Conservation (phyloP, 2,797 vertebrate species). For the Eidolon dupreanum region DNA sequence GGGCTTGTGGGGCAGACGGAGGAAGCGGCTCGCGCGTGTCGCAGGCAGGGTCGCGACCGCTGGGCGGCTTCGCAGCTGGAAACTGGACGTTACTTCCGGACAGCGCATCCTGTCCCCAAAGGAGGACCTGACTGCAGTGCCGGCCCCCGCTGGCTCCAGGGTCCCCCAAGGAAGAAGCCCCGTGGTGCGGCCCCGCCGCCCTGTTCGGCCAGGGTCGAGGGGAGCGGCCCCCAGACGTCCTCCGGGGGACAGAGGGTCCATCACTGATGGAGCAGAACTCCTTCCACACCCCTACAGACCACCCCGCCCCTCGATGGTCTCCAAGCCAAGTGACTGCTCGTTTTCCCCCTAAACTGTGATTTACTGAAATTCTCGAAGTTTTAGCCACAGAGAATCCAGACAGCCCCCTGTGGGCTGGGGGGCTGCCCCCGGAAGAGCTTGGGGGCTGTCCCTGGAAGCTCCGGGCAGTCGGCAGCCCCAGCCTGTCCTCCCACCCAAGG, state of each 20-base stretch:
- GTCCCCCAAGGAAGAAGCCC: too few relatives aligned
- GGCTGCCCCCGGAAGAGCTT: background rate
- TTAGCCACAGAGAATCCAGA: background rate
- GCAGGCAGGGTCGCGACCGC: too few relatives aligned
- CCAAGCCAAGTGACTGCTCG: background rate
- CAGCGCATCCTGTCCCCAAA: slow-evolving; percentile 41
- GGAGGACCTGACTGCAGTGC: background rate
- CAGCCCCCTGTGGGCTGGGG: background rate
- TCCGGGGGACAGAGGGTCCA: background rate
- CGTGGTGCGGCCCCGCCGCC: background rate
- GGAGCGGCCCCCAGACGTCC: background rate
- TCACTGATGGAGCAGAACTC: background rate
- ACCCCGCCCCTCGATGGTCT: background rate
- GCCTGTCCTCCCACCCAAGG: too few relatives aligned
- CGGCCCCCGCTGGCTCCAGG: too few relatives aligned
- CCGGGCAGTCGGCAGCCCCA: too few relatives aligned
- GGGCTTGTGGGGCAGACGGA: background rate
- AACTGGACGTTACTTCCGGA: slow-evolving; percentile 59
- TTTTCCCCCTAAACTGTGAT: background rate
- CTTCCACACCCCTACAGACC: background rate
- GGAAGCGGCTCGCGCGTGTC: background rate
- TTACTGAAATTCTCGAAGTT: background rate
- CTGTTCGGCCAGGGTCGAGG: background rate
- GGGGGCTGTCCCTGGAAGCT: background rate
- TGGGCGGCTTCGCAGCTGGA: slow-evolving; percentile 17